Conservation (phyloP, 2,113 vertebrate genomes). For the Menura novaehollandiae region DNA sequence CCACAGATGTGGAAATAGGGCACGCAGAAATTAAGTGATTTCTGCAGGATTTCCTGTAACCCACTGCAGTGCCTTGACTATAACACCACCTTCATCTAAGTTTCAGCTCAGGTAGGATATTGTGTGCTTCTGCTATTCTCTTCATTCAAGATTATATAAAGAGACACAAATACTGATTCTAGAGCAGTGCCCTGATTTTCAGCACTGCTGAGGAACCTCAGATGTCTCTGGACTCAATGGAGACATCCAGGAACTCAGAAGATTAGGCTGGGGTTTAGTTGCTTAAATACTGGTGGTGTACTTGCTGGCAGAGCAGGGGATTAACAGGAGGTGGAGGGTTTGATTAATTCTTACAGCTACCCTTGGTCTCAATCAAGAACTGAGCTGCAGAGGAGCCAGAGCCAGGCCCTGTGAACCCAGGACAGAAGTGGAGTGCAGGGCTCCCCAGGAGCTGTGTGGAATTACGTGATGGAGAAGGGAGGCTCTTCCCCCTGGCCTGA, state of each 20-base stretch:
- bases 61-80: not conserved
- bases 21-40: not conserved
- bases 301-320: not conserved
- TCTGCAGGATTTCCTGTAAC: not conserved
- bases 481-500: not conserved
- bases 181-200: not conserved
- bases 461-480: rapidly evolving
- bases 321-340: not conserved
- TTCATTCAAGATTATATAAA: not conserved
- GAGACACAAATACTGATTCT: not conserved
- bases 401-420: not conserved
- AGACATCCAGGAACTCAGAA: not conserved
- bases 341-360: not conserved
- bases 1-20: constrained; percentile 52
- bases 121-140: not conserved
- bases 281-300: not conserved
- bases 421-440: not conserved
- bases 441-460: not conserved
- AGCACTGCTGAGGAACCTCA: not conserved
- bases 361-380: not conserved
- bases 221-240: not conserved
- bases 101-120: not conserved
- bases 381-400: not conserved
- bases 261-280: not conserved
- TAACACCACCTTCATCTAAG: not conserved